Conservation (phyloP, 2,797 vertebrate genomes). For the Clarias fuscus region DNA sequence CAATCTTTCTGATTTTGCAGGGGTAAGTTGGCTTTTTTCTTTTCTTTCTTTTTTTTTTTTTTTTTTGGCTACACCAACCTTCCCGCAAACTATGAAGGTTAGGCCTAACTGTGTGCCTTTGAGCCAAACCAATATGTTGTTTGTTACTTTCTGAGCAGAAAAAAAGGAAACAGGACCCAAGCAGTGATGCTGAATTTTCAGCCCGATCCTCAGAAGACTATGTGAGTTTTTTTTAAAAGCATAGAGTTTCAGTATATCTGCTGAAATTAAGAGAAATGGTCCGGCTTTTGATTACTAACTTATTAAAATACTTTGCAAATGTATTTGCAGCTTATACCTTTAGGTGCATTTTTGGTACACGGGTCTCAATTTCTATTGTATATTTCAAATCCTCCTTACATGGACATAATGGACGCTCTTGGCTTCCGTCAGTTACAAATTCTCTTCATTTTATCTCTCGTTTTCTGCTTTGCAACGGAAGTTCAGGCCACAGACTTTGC, state of each 20-base stretch:
- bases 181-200: slow-evolving; percentile 60
- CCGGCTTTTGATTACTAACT: slow-evolving; percentile 7
- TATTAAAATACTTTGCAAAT: slow-evolving; percentile 10
- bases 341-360: background rate
- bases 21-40: slow-evolving; percentile 63
- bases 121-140: slow-evolving; percentile 41
- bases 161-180: slow-evolving; percentile 78
- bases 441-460: slow-evolving; percentile 8
- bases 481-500: slow-evolving; percentile 31
- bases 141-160: slow-evolving; percentile 70
- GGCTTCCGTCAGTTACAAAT: slow-evolving; percentile 25
- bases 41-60: too few species aligned
- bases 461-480: slow-evolving; percentile 45
- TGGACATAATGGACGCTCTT: background rate
- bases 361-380: background rate
- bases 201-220: slow-evolving; percentile 72
- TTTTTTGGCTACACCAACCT: background rate
- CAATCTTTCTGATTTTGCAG: slow-evolving; percentile 68
- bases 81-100: slow-evolving; percentile 24
- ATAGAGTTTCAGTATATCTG: slow-evolving; percentile 32
- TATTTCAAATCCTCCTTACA: background rate
- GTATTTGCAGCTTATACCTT: background rate
- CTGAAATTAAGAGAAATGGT: background rate
- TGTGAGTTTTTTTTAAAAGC: slow-evolving; percentile 51
- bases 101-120: slow-evolving; percentile 40